Conservation (phyloP, 1,140 invertebrate species). For the Oryctes rhinoceros region DNA sequence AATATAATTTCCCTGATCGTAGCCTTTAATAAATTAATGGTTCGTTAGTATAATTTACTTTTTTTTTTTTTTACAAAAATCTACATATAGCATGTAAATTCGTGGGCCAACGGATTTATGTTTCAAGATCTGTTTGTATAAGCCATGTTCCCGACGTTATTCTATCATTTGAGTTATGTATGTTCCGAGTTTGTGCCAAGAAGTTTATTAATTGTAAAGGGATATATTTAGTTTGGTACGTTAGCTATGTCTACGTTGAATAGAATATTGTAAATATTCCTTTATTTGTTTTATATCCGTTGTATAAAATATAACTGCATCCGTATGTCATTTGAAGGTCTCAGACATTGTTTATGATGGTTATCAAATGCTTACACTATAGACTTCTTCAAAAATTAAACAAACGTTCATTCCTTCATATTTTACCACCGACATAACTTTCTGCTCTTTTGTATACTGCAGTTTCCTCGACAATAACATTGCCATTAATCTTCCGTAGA, state of each 20-base stretch:
- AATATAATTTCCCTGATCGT: no score
- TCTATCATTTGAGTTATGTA: background rate
- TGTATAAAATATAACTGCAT: background rate
- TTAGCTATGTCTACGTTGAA: background rate
- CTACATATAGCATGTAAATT: no score
- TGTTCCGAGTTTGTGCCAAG: background rate
- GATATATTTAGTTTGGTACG: background rate
- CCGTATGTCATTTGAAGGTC: background rate
- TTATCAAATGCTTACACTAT: background rate
- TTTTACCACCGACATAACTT: no score
- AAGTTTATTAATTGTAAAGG: constrained; percentile 16
- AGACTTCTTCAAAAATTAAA: background rate
- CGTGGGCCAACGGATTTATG: background rate
- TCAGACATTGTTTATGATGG: background rate
- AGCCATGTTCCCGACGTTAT: background rate
- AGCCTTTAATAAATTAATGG: no score
- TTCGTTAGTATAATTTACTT: no score
- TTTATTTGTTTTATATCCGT: background rate
- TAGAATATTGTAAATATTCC: background rate
- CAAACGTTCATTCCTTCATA: no score
- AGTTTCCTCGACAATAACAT: no score
- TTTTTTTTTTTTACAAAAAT: no score
- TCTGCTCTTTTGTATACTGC: no score
- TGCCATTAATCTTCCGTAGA: no score
- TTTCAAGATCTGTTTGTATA: background rate